phyloP scores from a whole-genome alignment of 2,797 vertebrate species.

The Amblyraja radiata region DNA sequence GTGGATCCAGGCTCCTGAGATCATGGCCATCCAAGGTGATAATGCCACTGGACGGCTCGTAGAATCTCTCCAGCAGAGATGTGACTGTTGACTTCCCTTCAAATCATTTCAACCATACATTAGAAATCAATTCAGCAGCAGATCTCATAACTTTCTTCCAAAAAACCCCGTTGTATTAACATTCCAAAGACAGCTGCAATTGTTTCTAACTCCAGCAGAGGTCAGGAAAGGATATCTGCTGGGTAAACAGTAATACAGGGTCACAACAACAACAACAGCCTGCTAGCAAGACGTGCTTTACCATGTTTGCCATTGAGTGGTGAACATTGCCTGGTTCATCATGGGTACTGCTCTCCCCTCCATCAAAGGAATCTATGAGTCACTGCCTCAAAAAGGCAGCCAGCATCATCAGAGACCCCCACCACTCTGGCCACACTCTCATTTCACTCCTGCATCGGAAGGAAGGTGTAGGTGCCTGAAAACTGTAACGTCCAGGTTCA shows the following conservation, averaged over 20 bases:
- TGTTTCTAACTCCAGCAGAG: not conserved
- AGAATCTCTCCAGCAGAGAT: slow-evolving; percentile 84
- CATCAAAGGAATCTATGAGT: no score
- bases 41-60: slow-evolving; percentile 70
- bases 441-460: no score
- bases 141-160: no score
- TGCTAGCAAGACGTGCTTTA: no score
- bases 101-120: not conserved
- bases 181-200: not conserved
- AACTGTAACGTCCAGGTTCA: no score
- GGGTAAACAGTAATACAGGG: not conserved
- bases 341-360: no score
- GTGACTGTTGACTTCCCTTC: slow-evolving; percentile 90
- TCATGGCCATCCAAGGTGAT: slow-evolving; percentile 77
- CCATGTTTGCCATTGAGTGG: no score
- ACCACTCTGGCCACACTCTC: no score
- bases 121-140: not conserved
- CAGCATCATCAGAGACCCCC: no score
- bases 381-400: no score
- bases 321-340: no score
- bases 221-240: not conserved
- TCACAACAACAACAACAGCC: not conserved
- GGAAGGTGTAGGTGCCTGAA: no score
- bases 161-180: not conserved
- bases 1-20: slow-evolving; percentile 75